phyloP scores from a whole-genome alignment of 2,888 invertebrate species.

The Acrocyrtus sp. region DNA sequence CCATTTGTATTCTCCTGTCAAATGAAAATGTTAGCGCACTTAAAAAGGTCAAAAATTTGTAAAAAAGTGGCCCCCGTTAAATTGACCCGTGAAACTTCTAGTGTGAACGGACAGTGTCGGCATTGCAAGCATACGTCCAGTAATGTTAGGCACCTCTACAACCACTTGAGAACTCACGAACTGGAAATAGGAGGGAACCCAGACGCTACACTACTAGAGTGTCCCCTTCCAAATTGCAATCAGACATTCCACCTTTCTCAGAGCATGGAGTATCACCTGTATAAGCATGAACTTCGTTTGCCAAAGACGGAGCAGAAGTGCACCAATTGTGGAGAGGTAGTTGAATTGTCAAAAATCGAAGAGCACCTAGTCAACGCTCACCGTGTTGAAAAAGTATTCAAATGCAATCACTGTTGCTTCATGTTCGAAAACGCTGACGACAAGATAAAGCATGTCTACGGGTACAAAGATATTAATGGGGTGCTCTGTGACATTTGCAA shows the following conservation, averaged over 20 bases:
- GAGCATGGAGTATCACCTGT: background rate
- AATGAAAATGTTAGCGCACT: too few relatives aligned
- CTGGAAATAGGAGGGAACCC: too few relatives aligned
- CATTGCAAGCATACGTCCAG: too few relatives aligned
- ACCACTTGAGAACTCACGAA: too few relatives aligned
- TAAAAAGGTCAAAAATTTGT: too few relatives aligned
- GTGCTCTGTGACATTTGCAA: background rate
- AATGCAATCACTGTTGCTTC: background rate
- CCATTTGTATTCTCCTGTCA: too few relatives aligned
- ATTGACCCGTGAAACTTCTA: too few relatives aligned
- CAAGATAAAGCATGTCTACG: background rate
- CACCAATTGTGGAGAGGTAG: background rate
- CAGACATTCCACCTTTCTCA: background rate
- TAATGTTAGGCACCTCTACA: too few relatives aligned
- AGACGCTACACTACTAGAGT: too few relatives aligned
- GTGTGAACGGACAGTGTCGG: too few relatives aligned
- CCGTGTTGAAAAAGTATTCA: background rate
- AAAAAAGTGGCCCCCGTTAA: too few relatives aligned
- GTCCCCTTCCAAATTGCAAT: constrained; percentile 65
- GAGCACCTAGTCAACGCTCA: background rate
- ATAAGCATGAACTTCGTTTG: background rate
- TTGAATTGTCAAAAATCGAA: background rate
- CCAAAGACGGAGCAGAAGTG: background rate
- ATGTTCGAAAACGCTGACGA: background rate
- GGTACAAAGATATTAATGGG: background rate